Percentiles rank a stretch among this genome's conserved stretches.
Evolutionary conservation across 2,113 vertebrate species (phyloP).

Genomic region (Macaca fascicularis): T2T-MFA8v1.1 NC_088389.1:68603001-68603500

Average conservation of each 20-base stretch:
- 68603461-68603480: neutral
- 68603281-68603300: neutral
- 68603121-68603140: neutral
- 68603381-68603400: neutral
- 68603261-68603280: neutral
- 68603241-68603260: neutral
- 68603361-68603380: neutral
- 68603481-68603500: neutral
- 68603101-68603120: neutral
- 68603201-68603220: neutral
- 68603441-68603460: neutral
- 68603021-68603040: neutral
- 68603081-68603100: neutral
- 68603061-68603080: neutral
- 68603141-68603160: constrained; percentile 6
- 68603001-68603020: neutral
- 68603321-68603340: neutral
- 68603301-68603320: neutral
- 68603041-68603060: neutral
- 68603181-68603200: neutral
- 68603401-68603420: neutral
- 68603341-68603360: neutral
- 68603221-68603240: neutral
- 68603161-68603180: neutral
- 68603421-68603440: neutral